Percentiles rank a stretch among this genome's conserved stretches.
These are phyloP conservation scores for Drosophila leonis DNA, from an alignment of 2,888 invertebrate species.

Conservation along the genomic window DNA sequence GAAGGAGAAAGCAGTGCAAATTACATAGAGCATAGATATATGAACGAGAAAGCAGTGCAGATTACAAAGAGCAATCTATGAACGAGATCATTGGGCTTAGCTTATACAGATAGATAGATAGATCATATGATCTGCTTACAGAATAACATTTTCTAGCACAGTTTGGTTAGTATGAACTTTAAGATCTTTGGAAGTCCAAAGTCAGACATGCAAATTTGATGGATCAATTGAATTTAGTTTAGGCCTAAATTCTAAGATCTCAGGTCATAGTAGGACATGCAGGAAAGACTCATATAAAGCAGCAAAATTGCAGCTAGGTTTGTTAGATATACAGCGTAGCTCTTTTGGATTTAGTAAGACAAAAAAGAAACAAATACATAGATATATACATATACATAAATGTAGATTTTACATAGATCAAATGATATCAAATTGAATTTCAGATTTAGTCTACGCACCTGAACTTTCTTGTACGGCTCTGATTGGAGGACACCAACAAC, in stretches of 20 bases:
- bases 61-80: neutral
- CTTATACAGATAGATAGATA: neutral
- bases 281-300: neutral
- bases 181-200: neutral
- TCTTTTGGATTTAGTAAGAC: neutral
- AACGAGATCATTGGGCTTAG: neutral
- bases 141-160: neutral
- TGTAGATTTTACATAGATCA: neutral
- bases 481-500: constrained; percentile 60
- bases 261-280: neutral
- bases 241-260: neutral
- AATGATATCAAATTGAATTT: neutral
- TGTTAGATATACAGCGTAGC: neutral
- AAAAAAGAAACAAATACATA: neutral
- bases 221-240: neutral
- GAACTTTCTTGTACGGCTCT: constrained; percentile 76
- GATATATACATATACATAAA: neutral
- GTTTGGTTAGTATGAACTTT: neutral
- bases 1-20: too few species aligned
- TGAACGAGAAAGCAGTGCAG: too few species aligned
- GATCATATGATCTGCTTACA: neutral
- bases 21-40: too few species aligned
- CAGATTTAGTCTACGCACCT: constrained; percentile 55
- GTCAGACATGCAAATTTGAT: neutral
- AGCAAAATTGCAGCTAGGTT: neutral